Evolutionary conservation across 2,113 vertebrate species (phyloP), one percentile per base, ranked within the genome.

Genomic region (Aleadryas rufinucha): DNA sequence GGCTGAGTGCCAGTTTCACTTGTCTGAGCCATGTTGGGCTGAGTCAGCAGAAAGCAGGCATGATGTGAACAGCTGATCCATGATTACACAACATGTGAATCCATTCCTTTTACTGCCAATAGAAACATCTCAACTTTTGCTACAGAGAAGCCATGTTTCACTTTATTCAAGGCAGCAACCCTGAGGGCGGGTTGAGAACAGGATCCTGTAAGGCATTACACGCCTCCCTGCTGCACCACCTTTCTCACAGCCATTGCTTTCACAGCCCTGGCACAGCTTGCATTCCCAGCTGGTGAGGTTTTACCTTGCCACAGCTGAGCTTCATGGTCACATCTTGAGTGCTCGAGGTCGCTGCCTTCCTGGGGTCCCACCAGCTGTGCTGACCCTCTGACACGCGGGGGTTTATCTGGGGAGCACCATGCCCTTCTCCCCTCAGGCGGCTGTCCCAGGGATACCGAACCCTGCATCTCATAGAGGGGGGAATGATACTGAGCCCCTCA

Each of bases 291-390:
- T 16, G 4, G 9, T 0, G 23, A 50, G 7, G 16, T 6, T 50
- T 26, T 27, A n/a, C 45, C 13, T 52, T 9, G 39, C 44, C 69
- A 18, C 49, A 56, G 28, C 11, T 1, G 9, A 44, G 57, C 39
- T 27, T 44, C 0, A 1, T 16, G 3, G 13, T 9, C 63, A 15
- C 15, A 21, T 16, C 42, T 24, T 0, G 1, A 8, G 20, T 16
- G 5, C 65, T 72, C 0, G 0, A 47, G 18, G 47, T 54, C 11
- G 3, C 39, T 5, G 42, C 19, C 47, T 19, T 47, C 8, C 7
- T 28, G 24, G 49, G 12, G 27, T 60, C 45, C 39, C 39, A 27
- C 18, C 27, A 19, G 27, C 31, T 39, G 27, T 28, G 54, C 53
- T 39, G 63, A 23, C 12, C 9, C 15, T 53, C 27, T 0, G 2